A percentile compares a stretch with the other conserved stretches of the same genome.
phyloP scores from a whole-genome alignment of 2,797 vertebrate genomes.

The Hypotaenidia philippensis region DNA sequence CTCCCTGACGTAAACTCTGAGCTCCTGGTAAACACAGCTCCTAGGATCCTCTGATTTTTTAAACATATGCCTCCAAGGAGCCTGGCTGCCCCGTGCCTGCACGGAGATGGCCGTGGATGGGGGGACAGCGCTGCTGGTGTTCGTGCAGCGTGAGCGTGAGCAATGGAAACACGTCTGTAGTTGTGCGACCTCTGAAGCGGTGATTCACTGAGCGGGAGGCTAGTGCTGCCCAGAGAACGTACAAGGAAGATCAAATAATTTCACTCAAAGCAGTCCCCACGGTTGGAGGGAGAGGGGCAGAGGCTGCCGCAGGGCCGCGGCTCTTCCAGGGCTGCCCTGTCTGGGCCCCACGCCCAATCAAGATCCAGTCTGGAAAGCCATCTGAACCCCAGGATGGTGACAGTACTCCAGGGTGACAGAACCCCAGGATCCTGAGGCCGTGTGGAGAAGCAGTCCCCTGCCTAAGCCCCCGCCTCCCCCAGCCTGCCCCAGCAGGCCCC shows the following conservation, averaged over 20 bases:
- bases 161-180: neutral
- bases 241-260: neutral
- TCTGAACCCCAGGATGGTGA: neutral
- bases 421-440: neutral
- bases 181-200: neutral
- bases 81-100: neutral
- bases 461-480: neutral
- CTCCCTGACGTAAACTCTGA: neutral
- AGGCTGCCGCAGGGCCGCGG: neutral
- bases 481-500: neutral
- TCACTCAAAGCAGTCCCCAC: fast-evolving
- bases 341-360: fast-evolving
- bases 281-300: neutral
- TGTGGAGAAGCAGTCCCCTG: neutral
- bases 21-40: neutral
- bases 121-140: neutral
- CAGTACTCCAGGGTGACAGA: neutral
- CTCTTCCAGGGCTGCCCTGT: neutral
- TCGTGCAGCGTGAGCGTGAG: neutral
- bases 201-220: neutral
- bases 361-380: neutral
- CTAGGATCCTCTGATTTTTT: neutral
- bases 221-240: fast-evolving
- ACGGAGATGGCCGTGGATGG: fast-evolving
- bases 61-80: neutral